Conservation (phyloP, 2,888 invertebrate genomes). For the Venusia cambrica region DNA sequence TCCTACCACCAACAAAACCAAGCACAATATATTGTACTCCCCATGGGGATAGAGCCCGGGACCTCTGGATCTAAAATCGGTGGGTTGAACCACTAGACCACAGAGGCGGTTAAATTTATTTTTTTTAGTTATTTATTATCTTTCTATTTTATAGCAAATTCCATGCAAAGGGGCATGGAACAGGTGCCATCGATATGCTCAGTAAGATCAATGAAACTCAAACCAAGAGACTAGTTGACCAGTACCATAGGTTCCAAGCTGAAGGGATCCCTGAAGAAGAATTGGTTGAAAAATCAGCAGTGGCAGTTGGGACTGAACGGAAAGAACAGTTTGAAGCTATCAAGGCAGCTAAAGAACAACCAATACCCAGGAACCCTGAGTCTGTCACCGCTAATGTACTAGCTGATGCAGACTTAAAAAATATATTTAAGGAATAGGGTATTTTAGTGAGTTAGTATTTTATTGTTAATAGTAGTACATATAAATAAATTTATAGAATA, state of each 20-base stretch:
- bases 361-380: constrained; percentile 41
- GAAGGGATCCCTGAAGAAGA: constrained; percentile 79
- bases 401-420: constrained; percentile 49
- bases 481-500: no score
- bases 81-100: no score
- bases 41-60: no score
- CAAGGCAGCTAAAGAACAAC: constrained; percentile 32
- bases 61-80: no score
- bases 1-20: no score
- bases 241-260: constrained; percentile 80
- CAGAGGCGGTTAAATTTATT: constrained; percentile 7
- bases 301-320: constrained; percentile 45
- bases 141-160: constrained; percentile 80
- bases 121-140: not conserved
- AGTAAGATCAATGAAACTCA: constrained; percentile 74
- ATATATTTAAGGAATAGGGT: constrained; percentile 54
- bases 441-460: no score
- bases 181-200: constrained; percentile 78
- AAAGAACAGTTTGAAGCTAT: constrained; percentile 35
- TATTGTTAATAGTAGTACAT: no score
- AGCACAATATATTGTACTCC: no score
- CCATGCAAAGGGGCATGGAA: constrained; percentile 81
- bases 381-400: constrained; percentile 56
- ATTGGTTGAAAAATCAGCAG: constrained; percentile 58
- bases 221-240: constrained; percentile 82